A percentile compares a stretch with the other conserved stretches of the same genome.
phyloP scores from a whole-genome alignment of 30 jellyfish, hydroid and myxozoan genomes.

The Turritopsis dohrnii region DNA sequence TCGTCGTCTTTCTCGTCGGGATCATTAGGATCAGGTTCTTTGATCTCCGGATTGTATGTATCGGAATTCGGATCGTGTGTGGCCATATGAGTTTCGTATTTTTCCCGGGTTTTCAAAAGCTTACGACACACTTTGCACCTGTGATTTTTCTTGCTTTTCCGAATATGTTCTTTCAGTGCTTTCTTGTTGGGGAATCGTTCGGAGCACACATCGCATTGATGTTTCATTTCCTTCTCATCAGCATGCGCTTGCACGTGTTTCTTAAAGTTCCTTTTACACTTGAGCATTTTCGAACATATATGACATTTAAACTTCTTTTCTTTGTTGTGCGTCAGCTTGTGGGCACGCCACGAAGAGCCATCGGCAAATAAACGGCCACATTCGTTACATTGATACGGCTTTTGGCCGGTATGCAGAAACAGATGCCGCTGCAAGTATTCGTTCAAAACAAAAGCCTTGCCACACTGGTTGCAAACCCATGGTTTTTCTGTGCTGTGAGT shows the following conservation, averaged over 20 bases:
- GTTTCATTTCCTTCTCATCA: slow-evolving; percentile 33
- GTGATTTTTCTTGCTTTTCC: slow-evolving; percentile 22
- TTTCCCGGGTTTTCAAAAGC: slow-evolving; percentile 23
- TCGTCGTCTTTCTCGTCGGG: slow-evolving; percentile 20
- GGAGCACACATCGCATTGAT: slow-evolving; percentile 26
- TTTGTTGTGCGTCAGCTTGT: slow-evolving; percentile 33
- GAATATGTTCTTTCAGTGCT: slow-evolving; percentile 13
- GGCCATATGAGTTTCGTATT: slow-evolving; percentile 24
- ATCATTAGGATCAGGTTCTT: slow-evolving; percentile 17
- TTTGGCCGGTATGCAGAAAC: slow-evolving; percentile 33
- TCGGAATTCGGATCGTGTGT: slow-evolving; percentile 33
- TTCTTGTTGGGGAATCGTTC: slow-evolving; percentile 31
- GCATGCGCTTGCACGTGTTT: slow-evolving; percentile 36
- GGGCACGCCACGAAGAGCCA: slow-evolving; percentile 45
- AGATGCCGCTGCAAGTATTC: slow-evolving; percentile 34
- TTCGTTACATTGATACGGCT: slow-evolving; percentile 37
- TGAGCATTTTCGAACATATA: slow-evolving; percentile 29
- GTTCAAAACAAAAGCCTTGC: slow-evolving; percentile 32
- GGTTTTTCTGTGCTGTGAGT: slow-evolving; percentile 40
- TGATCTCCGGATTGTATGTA: slow-evolving; percentile 17
- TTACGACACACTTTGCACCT: slow-evolving; percentile 24
- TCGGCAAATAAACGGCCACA: slow-evolving; percentile 40
- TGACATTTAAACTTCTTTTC: slow-evolving; percentile 34
- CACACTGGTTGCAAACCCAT: slow-evolving; percentile 43
- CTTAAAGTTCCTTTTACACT: slow-evolving; percentile 35